Evolutionary conservation across 2,113 vertebrate genomes (phyloP), one percentile per base, ranked within the genome.

Genomic region (Misgurnus anguillicaudatus): DNA sequence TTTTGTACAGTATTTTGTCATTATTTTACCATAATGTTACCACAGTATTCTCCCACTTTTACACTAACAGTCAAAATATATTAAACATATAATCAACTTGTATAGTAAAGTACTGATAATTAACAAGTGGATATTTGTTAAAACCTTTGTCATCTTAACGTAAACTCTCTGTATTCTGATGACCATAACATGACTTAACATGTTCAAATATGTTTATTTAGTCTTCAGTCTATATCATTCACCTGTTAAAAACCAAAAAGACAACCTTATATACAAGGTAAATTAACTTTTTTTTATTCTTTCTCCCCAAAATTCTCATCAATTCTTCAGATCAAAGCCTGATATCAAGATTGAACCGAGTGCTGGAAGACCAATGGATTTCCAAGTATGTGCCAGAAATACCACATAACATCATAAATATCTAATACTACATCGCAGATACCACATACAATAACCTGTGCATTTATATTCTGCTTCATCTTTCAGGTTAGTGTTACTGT

Each of bases 281-380:
- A 9, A 55, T 55, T 4, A 71, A 39, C 9, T 14, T 5, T 16
- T 13, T 6, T 41, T 13, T 5, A 39, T 57, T 70, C 16, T 57
- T 57, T 1, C 5, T 4, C 42, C 14, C 11, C 4, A 9, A 45
- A 55, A 41, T 5, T 60, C 9, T 10, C 16, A 0, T 31, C 9
- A 31, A 60, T 64, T 11, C 51, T 77, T 19, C 81, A 99, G 97
- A 86, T 97, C 97, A 77, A 99, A 99, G 62, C 97, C 97, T 19
- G 97, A 99, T 86, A 98, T 98, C 79, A 96, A 95, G 89, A 99
- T 99, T 95, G 97, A 98, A 86, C 97, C 97, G 0, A 97, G 96
- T 3, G 93, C 96, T 0, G 96, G 96, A 38, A 89, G 96, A 81
- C 95, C 96, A 1, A 94, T 97, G 89, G 97, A 99, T 88, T 98